Evolutionary conservation across 2,888 invertebrate species (phyloP), one percentile per base, ranked within the genome.

Genomic region (Caenorhabditis sp.): DNA sequence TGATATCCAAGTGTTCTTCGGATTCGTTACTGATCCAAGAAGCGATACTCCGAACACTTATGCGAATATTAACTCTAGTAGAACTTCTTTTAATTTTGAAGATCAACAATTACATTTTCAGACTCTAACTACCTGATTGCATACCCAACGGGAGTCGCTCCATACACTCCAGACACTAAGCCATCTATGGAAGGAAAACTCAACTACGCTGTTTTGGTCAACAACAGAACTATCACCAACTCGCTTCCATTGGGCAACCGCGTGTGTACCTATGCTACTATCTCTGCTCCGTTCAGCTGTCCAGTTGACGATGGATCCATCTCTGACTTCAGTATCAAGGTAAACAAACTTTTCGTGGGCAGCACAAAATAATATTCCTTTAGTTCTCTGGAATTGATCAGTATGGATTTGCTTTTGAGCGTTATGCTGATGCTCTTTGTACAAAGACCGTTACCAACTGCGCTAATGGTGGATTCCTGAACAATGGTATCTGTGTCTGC

Each of bases 321-420:
- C n/a, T 62, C 77, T 4, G 84, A 85, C 24, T 79, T 86, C 70
- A 37, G 65, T 22, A 72, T 88, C 35, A 85, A 86, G 65, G 83
- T 85, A 32, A n/a, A n/a, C n/a, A n/a, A n/a, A n/a, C n/a, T n/a
- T n/a, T n/a, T n/a, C n/a, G n/a, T n/a, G n/a, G n/a, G n/a, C n/a
- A n/a, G n/a, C n/a, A n/a, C n/a, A n/a, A n/a, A n/a, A n/a, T n/a
- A n/a, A n/a, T n/a, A n/a, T n/a, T n/a, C n/a, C n/a, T n/a, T n/a
- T n/a, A 84, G 80, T 89, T 88, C 79, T 79, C 87, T 44, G 89
- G 89, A 56, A 83, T 89, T 24, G 89, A 89, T 76, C 89, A 89
- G 65, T 88, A 83, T 68, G 89, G 89, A n/a, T 87, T 85, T 71
- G 72, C 89, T 11, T 89, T 89, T 67, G 87, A 89, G 60, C 81